Conservation (phyloP, 2,797 vertebrate genomes). For the Chaenodraco wilsoni region DNA sequence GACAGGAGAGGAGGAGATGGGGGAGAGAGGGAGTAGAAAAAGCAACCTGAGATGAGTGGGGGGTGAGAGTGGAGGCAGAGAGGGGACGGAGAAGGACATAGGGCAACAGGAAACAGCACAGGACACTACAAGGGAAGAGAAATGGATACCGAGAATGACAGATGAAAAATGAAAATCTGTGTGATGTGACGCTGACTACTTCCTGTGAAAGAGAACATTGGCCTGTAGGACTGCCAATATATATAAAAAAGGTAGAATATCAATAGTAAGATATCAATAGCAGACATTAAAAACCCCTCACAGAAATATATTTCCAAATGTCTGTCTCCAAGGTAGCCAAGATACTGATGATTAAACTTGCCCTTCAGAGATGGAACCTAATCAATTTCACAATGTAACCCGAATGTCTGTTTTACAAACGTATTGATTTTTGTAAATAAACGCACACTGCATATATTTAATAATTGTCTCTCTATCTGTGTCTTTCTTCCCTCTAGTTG, state of each 20-base stretch:
- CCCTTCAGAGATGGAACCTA: slow-evolving; percentile 21
- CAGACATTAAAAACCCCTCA: neutral
- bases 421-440: slow-evolving; percentile 35
- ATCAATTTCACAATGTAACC: slow-evolving; percentile 33
- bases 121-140: slow-evolving; percentile 22
- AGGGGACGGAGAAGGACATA: slow-evolving; percentile 60
- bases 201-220: neutral
- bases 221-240: neutral
- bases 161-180: neutral
- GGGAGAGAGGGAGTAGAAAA: slow-evolving; percentile 39
- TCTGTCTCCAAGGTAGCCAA: slow-evolving; percentile 12
- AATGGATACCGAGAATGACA: slow-evolving; percentile 19
- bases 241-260: neutral
- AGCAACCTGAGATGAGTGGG: slow-evolving; percentile 64
- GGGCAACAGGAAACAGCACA: slow-evolving; percentile 51
- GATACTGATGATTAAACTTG: slow-evolving; percentile 24
- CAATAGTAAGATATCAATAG: neutral
- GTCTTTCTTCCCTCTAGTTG: slow-evolving; percentile 71
- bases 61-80: slow-evolving; percentile 48
- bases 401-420: slow-evolving; percentile 18
- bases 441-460: slow-evolving; percentile 20
- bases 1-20: slow-evolving; percentile 40
- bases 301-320: slow-evolving; percentile 2
- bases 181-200: neutral
- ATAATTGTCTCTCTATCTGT: slow-evolving; percentile 3